These are phyloP conservation scores for Anniella stebbinsi DNA, from an alignment of 2,797 vertebrate species.

Conservation along the genomic window DNA sequence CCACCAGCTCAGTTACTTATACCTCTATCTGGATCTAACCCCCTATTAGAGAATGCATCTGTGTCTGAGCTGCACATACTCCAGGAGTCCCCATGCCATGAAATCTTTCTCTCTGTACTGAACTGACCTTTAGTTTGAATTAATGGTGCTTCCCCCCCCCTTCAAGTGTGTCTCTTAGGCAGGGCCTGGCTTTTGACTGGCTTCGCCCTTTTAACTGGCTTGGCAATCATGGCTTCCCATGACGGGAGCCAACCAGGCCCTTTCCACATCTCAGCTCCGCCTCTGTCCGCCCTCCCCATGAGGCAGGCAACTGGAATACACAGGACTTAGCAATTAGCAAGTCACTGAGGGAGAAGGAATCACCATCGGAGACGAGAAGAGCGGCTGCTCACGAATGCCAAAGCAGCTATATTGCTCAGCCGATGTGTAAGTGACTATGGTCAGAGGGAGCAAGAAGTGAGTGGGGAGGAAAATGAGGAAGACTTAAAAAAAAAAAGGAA, in stretches of 20 bases:
- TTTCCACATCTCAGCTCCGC: slow-evolving; percentile 43
- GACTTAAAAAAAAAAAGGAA: not conserved
- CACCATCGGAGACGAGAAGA: not conserved
- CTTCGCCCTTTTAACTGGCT: too few relatives aligned
- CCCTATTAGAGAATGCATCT: too few relatives aligned
- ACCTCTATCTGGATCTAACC: too few relatives aligned
- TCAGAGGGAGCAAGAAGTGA: not conserved
- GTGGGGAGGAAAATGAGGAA: too few relatives aligned
- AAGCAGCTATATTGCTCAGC: not conserved
- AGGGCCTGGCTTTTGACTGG: slow-evolving; percentile 32
- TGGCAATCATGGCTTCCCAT: slow-evolving; percentile 34
- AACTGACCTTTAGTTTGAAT: not conserved
- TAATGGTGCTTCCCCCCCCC: not conserved
- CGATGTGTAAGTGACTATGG: slow-evolving; percentile 17
- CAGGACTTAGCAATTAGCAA: not conserved
- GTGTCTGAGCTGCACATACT: not conserved
- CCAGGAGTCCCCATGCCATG: not conserved
- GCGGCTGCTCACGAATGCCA: not conserved
- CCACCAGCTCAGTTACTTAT: too few relatives aligned
- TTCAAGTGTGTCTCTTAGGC: not conserved
- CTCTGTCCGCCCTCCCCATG: slow-evolving; percentile 28
- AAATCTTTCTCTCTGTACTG: not conserved
- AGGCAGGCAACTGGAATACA: slow-evolving; percentile 46
- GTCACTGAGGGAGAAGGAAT: not conserved
- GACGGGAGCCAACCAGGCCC: slow-evolving; percentile 19